Evolutionary conservation across 1,140 invertebrate species (phyloP).

Genomic region (Temnothorax longispinosus): DNA sequence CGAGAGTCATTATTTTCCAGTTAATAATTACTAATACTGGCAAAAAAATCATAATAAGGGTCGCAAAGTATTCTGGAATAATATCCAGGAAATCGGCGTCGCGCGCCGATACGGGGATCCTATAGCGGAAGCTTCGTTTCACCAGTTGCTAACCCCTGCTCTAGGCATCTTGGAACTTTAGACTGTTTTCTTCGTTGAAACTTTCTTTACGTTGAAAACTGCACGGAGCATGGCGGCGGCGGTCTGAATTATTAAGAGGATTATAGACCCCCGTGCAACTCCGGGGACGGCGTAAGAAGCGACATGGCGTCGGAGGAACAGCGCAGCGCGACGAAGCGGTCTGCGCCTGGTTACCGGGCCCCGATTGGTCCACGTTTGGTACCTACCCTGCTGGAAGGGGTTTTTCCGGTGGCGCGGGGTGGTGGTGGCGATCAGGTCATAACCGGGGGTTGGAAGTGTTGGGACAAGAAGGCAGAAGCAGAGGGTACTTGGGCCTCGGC

Average conservation of each 20-base stretch:
- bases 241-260: conserved; percentile 71
- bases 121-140: conserved; percentile 34
- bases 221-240: neutral
- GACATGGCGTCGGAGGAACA: conserved; percentile 62
- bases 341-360: conserved; percentile 73
- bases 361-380: conserved; percentile 83
- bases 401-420: neutral
- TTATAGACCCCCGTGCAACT: conserved; percentile 58
- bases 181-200: conserved; percentile 52
- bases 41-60: neutral
- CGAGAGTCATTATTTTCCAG: neutral
- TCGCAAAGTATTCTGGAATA: neutral
- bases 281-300: conserved; percentile 49
- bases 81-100: neutral
- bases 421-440: conserved; percentile 49
- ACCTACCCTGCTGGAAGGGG: conserved; percentile 48
- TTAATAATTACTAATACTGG: neutral
- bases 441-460: conserved; percentile 2
- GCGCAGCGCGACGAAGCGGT: conserved; percentile 61
- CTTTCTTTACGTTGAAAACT: conserved; percentile 61
- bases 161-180: conserved; percentile 50
- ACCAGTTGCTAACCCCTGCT: conserved; percentile 42
- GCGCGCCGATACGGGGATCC: neutral
- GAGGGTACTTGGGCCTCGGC: conserved; percentile 18
- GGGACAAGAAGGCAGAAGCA: neutral